A percentile compares a stretch with the other conserved stretches of the same genome.
These are phyloP conservation scores for Saimiri boliviensis DNA, from an alignment of 2,113 vertebrate genomes.

Conservation along the genomic window DNA sequence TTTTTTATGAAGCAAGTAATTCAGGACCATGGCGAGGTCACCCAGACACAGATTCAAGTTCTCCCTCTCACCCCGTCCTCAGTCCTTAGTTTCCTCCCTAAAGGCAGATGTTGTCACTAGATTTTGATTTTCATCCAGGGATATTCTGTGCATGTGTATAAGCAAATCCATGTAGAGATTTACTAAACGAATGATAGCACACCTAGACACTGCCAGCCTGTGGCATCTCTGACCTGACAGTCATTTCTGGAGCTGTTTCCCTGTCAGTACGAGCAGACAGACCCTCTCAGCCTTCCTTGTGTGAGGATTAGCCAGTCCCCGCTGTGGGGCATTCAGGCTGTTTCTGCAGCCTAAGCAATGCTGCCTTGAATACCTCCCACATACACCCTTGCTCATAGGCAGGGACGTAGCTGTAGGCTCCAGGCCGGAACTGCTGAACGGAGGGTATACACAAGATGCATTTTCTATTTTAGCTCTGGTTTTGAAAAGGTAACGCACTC, in stretches of 20 bases:
- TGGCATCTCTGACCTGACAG: neutral
- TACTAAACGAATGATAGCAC: neutral
- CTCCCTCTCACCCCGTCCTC: neutral
- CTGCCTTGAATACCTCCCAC: neutral
- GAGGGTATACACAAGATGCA: neutral
- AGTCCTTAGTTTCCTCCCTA: neutral
- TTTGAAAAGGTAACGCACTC: neutral
- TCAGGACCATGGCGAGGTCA: neutral
- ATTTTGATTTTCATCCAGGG: neutral
- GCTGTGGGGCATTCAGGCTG: fast-evolving
- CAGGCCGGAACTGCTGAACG: neutral
- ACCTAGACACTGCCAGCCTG: neutral
- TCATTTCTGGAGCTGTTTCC: neutral
- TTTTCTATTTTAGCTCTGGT: neutral
- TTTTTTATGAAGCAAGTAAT: neutral
- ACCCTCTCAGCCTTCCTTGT: neutral
- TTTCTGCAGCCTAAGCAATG: neutral
- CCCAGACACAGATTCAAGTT: neutral
- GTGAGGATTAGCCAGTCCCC: neutral
- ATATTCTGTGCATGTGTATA: neutral
- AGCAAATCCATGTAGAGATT: neutral
- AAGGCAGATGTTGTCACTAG: neutral
- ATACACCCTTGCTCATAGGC: neutral
- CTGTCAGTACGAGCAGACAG: neutral
- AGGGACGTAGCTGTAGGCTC: neutral